These are phyloP conservation scores for Prolemur simus DNA, from an alignment of 2,113 vertebrate genomes.

Conservation along the genomic window DNA sequence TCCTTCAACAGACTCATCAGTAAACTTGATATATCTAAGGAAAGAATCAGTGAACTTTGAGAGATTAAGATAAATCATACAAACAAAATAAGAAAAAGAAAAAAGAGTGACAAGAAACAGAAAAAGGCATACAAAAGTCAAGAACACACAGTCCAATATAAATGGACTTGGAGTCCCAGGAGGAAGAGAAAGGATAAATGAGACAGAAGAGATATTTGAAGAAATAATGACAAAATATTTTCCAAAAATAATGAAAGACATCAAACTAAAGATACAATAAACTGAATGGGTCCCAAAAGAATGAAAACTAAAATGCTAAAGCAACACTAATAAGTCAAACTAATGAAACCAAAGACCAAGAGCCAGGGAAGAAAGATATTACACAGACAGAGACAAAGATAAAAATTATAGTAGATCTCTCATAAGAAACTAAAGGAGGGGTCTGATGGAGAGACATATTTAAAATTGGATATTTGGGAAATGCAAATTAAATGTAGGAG, in stretches of 20 bases:
- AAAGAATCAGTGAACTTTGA: background rate
- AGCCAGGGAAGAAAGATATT: background rate
- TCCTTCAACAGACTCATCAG: background rate
- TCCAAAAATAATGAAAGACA: background rate
- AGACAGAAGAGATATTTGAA: background rate
- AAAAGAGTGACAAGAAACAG: background rate
- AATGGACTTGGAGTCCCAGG: background rate
- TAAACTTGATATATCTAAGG: background rate
- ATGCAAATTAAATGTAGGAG: no score
- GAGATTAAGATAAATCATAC: background rate
- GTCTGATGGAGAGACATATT: background rate
- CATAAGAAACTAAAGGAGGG: background rate
- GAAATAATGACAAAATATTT: background rate
- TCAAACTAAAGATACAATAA: background rate
- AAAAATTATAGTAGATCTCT: background rate
- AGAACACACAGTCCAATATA: background rate
- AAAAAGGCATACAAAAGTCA: background rate
- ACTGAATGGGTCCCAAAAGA: background rate
- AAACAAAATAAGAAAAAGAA: background rate
- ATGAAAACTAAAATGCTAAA: background rate
- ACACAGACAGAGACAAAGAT: background rate
- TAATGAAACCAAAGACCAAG: background rate
- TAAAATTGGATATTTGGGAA: background rate
- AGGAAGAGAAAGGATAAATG: background rate
- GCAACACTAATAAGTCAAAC: background rate